Percentiles rank a stretch among this genome's conserved stretches.
Evolutionary conservation across 1,140 invertebrate genomes (phyloP).

Genomic region (Drosophila arawakana): DNA sequence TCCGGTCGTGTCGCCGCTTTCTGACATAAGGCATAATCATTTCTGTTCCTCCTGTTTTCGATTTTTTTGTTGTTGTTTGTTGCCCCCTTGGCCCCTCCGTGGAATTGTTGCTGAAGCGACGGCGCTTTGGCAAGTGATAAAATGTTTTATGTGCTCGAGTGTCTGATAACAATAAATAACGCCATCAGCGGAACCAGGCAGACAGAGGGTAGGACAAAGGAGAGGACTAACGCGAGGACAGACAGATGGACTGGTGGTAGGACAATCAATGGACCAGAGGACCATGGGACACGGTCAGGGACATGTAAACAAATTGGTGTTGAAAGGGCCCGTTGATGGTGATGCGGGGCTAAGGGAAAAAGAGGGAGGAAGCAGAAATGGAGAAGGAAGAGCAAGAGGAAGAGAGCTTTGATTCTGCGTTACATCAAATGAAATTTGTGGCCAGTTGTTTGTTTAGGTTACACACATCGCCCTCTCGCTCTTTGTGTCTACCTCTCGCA

Average conservation of each 20-base stretch:
- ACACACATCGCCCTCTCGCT: slow-evolving; percentile 1
- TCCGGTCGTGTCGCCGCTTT: slow-evolving; percentile 44
- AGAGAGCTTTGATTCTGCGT: slow-evolving; percentile 32
- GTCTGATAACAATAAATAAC: slow-evolving; percentile 83
- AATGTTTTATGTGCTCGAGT: slow-evolving; percentile 81
- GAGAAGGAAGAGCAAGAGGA: background rate
- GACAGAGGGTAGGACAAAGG: background rate
- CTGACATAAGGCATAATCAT: slow-evolving; percentile 64
- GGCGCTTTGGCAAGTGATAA: slow-evolving; percentile 70
- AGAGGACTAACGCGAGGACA: no score
- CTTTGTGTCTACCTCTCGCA: background rate
- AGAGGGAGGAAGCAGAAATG: background rate
- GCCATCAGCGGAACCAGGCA: slow-evolving; percentile 67
- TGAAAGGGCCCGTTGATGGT: slow-evolving; percentile 56
- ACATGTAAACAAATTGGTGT: slow-evolving; percentile 81
- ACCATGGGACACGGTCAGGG: slow-evolving; percentile 20
- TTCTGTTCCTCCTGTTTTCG: slow-evolving; percentile 16
- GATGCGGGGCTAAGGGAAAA: background rate
- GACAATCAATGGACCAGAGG: background rate
- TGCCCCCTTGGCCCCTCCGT: slow-evolving; percentile 13
- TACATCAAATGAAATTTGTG: slow-evolving; percentile 53
- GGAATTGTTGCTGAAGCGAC: slow-evolving; percentile 38
- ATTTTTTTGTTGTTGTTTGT: slow-evolving; percentile 8
- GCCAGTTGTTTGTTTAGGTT: slow-evolving; percentile 72
- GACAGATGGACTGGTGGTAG: background rate